These are phyloP conservation scores for Beaufortia kweichowensis DNA, from an alignment of 2,113 vertebrate genomes.

Conservation along the genomic window DNA sequence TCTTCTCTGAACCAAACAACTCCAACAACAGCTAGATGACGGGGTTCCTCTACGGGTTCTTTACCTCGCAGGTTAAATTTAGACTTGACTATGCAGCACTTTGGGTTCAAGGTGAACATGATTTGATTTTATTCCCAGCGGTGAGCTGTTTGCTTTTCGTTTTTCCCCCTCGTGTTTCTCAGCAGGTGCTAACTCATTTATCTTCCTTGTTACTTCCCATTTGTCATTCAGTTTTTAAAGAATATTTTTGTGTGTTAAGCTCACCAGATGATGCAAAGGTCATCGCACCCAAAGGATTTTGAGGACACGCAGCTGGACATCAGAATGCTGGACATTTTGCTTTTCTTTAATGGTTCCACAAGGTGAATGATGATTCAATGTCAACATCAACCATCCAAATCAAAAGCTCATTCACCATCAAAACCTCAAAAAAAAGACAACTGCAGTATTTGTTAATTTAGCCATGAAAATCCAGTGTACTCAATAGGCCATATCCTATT, in stretches of 20 bases:
- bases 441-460: neutral
- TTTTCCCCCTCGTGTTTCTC: slow-evolving; percentile 59
- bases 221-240: slow-evolving; percentile 43
- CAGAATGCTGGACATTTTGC: slow-evolving; percentile 57
- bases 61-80: slow-evolving; percentile 72
- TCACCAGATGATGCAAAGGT: slow-evolving; percentile 69
- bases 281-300: slow-evolving; percentile 66
- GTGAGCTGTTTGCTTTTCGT: slow-evolving; percentile 64
- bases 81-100: slow-evolving; percentile 65
- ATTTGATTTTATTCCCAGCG: slow-evolving; percentile 73
- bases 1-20: neutral
- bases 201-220: slow-evolving; percentile 65
- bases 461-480: slow-evolving; percentile 62
- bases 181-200: slow-evolving; percentile 72
- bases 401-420: neutral
- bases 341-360: neutral
- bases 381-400: slow-evolving; percentile 28
- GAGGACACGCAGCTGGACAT: slow-evolving; percentile 63
- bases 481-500: slow-evolving; percentile 50
- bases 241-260: slow-evolving; percentile 70
- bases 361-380: no score
- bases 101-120: slow-evolving; percentile 74
- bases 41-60: slow-evolving; percentile 48
- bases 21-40: no score
- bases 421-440: neutral